These are phyloP conservation scores for Drosophila kambysellisi DNA, from an alignment of 2,888 invertebrate species.

Conservation along the genomic window DNA sequence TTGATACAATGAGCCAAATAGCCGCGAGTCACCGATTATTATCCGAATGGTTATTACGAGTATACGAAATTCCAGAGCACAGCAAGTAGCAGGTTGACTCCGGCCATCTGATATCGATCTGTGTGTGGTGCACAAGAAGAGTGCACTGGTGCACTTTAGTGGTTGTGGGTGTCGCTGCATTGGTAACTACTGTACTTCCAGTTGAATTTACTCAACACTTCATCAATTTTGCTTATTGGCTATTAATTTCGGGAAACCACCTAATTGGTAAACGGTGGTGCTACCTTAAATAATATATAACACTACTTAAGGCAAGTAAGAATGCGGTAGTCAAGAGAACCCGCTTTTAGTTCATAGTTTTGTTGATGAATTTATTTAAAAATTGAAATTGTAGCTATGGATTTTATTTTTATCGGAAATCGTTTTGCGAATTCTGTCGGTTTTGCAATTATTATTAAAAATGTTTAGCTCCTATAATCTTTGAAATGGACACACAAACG, in stretches of 20 bases:
- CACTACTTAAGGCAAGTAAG: background rate
- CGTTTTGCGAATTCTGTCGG: background rate
- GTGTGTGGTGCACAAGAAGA: background rate
- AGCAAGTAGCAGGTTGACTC: constrained; percentile 5
- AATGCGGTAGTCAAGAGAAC: background rate
- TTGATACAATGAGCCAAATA: constrained; percentile 47
- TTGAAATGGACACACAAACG: background rate
- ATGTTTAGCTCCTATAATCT: background rate
- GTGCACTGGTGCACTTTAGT: background rate
- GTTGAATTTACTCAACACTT: background rate
- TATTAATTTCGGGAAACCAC: background rate
- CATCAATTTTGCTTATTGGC: background rate
- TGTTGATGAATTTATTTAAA: background rate
- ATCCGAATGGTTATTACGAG: constrained; percentile 36
- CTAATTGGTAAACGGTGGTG: too few species aligned
- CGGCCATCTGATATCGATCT: constrained; percentile 3
- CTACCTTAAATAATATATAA: background rate
- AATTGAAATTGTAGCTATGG: too few species aligned
- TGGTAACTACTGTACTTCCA: background rate
- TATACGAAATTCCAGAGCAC: background rate
- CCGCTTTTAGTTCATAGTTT: background rate
- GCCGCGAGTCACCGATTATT: constrained; percentile 41
- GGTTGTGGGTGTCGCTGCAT: background rate
- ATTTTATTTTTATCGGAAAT: background rate
- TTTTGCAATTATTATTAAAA: background rate